Evolutionary conservation across 2,888 invertebrate species (phyloP), one percentile per base, ranked within the genome.

Genomic region (Nebria brevicollis): DNA sequence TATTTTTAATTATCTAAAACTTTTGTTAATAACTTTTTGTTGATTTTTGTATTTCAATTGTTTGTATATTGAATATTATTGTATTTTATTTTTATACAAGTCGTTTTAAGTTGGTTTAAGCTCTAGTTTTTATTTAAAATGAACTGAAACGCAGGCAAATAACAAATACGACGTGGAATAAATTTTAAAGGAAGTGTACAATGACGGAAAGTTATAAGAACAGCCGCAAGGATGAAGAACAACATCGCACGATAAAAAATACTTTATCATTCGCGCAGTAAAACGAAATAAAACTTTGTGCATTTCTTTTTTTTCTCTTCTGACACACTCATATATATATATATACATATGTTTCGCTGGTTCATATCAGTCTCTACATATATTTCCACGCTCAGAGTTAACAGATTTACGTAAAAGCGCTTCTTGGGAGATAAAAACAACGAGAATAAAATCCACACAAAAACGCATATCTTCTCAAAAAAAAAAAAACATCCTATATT

Each of bases 381-480:
- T 76, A 77, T 81, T 77, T 81, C 15, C 43, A 8, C 54, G 11
- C 54, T 8, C 77, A 65, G 76, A 72, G 77, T 73, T 81, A 81
- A 81, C 81, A 81, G 81, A 81, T 81, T 81, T 81, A 77, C 72
- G 77, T 77, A 77, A 72, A 72, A 68, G 72, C 81, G 41, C 25
- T n/a, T 34, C 66, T 66, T 25, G 20, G 6, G 13, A 73, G 77
- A 77, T 77, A 77, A 70, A 77, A 77, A 72, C 77, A 72, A 72
- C 5, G 77, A 68, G 64, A 54, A 75, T 75, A 72, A 66, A 66
- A 66, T n/a, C 7, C 13, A 66, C 66, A 66, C 13, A 20, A 65
- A 65, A 65, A 15, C 15, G 65, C 7, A 5, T 15, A 2, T 15
- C 13, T 15, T 65, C 65, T 0, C 5, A 65, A 4, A 65, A 13